phyloP scores from a whole-genome alignment of 2,113 vertebrate genomes.

The Pipa parva region DNA sequence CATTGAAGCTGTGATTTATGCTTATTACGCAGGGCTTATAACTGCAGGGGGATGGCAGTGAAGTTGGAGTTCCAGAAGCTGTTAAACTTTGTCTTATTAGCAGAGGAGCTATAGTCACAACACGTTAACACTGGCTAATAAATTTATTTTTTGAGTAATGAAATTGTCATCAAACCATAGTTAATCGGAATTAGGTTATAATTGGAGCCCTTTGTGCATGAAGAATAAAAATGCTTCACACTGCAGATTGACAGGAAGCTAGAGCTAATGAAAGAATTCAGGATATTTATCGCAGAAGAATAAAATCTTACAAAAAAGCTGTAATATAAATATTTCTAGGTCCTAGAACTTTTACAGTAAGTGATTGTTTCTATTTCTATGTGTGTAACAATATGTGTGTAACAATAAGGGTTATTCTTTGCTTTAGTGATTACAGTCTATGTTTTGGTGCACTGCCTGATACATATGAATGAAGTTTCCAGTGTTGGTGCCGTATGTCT shows the following conservation, averaged over 20 bases:
- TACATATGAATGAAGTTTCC: too few relatives aligned
- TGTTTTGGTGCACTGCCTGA: too few relatives aligned
- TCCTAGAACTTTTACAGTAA: too few relatives aligned
- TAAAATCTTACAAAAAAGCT: too few relatives aligned
- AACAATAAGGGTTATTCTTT: too few relatives aligned
- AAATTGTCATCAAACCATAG: conserved; percentile 53
- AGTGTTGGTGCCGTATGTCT: too few relatives aligned
- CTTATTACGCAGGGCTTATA: conserved; percentile 53
- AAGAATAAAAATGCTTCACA: conserved; percentile 14
- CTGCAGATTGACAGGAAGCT: neutral
- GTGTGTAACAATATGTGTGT: too few relatives aligned
- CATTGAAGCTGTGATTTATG: conserved; percentile 61
- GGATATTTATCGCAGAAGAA: too few relatives aligned
- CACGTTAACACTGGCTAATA: conserved; percentile 58
- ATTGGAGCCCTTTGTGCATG: conserved; percentile 46
- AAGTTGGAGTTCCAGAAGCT: conserved; percentile 43
- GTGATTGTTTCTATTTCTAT: too few relatives aligned
- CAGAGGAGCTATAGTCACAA: conserved; percentile 59
- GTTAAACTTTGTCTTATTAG: conserved; percentile 61
- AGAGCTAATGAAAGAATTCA: neutral
- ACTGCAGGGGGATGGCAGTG: conserved; percentile 54
- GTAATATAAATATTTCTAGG: too few relatives aligned
- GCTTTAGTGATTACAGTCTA: too few relatives aligned
- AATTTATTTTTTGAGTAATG: conserved; percentile 65
- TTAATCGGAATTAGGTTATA: conserved; percentile 55